These are phyloP conservation scores for Sceliomorpha sp. DNA, from an alignment of 2,888 invertebrate species.

Conservation along the genomic window DNA sequence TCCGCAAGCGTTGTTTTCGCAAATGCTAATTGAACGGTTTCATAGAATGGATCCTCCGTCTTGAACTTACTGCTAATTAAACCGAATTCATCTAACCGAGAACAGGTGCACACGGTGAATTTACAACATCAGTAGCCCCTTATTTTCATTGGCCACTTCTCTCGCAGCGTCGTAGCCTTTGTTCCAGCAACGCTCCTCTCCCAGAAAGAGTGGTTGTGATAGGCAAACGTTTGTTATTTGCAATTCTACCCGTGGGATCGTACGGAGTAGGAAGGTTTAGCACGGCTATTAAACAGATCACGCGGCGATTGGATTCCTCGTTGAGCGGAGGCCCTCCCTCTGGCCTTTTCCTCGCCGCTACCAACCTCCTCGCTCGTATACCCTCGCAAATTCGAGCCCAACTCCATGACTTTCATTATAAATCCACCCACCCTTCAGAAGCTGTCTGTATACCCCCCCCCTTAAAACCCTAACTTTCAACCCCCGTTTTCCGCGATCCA, in stretches of 20 bases:
- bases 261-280: constrained; percentile 70
- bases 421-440: constrained; percentile 72
- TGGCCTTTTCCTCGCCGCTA: constrained; percentile 53
- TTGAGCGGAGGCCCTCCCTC: constrained; percentile 59
- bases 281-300: constrained; percentile 77
- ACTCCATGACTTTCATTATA: constrained; percentile 79
- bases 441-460: constrained; percentile 51
- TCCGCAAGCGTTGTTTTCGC: constrained; percentile 7
- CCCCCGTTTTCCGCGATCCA: constrained; percentile 74
- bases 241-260: constrained; percentile 74
- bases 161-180: constrained; percentile 31
- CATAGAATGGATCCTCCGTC: background rate
- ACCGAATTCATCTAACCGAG: constrained; percentile 23
- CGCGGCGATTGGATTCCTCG: constrained; percentile 78
- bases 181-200: constrained; percentile 32
- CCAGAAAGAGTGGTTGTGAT: constrained; percentile 63
- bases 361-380: constrained; percentile 61
- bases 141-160: constrained; percentile 13
- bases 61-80: constrained; percentile 19
- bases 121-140: constrained; percentile 10
- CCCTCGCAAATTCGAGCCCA: constrained; percentile 78
- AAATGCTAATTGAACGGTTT: constrained; percentile 5
- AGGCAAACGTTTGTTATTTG: constrained; percentile 74
- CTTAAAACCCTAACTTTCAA: constrained; percentile 75
- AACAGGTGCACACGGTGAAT: constrained; percentile 35